A percentile compares a stretch with the other conserved stretches of the same genome.
These are phyloP conservation scores for Labeo calbasu DNA, from an alignment of 2,797 vertebrate genomes.

Conservation along the genomic window DNA sequence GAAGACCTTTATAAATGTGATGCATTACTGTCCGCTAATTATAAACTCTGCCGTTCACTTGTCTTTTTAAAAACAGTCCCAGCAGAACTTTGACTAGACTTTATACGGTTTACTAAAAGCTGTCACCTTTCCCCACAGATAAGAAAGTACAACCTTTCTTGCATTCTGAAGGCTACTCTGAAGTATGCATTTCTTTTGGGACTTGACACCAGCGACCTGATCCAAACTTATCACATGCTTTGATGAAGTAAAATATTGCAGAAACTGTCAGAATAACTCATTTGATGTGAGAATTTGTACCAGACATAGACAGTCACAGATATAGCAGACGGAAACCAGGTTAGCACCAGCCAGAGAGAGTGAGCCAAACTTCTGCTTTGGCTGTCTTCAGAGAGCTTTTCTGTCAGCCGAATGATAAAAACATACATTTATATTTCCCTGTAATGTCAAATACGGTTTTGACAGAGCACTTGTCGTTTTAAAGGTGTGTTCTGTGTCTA, in stretches of 20 bases:
- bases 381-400: not conserved
- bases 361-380: slow-evolving; percentile 15
- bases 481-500: not conserved
- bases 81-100: not conserved
- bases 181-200: slow-evolving; percentile 65
- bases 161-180: not conserved
- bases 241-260: not conserved
- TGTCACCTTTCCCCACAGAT: not conserved
- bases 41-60: not conserved
- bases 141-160: not conserved
- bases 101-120: not conserved
- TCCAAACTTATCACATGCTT: slow-evolving; percentile 62
- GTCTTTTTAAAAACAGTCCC: not conserved
- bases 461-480: not conserved
- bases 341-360: slow-evolving; percentile 9
- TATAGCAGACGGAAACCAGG: slow-evolving; percentile 16
- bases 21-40: slow-evolving; percentile 3
- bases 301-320: slow-evolving; percentile 10
- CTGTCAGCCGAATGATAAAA: slow-evolving; percentile 37
- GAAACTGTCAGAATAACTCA: slow-evolving; percentile 21
- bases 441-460: not conserved
- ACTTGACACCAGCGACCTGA: slow-evolving; percentile 75
- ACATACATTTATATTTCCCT: not conserved
- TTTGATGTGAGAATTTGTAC: slow-evolving; percentile 14
- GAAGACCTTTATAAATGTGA: not conserved